Conservation (phyloP, 2,797 vertebrate genomes). For the Mus caroli region DNA sequence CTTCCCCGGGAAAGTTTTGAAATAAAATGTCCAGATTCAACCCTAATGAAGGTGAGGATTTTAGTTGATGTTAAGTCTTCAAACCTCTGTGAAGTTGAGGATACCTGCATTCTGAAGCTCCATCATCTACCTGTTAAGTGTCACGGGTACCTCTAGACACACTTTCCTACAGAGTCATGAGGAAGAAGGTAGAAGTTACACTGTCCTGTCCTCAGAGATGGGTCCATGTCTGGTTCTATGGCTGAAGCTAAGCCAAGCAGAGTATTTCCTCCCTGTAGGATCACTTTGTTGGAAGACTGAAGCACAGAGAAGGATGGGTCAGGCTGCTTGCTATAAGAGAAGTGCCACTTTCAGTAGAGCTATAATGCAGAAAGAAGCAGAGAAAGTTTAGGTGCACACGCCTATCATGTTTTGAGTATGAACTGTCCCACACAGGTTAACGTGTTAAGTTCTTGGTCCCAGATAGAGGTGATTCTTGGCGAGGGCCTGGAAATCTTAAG, state of each 20-base stretch:
- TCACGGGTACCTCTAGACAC: background rate
- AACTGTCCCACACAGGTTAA: background rate
- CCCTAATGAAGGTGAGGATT: background rate
- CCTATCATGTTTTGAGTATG: background rate
- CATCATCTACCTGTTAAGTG: background rate
- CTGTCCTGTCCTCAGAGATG: background rate
- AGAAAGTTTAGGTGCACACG: background rate
- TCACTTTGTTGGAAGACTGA: background rate
- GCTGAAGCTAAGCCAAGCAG: constrained; percentile 2
- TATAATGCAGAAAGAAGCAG: background rate
- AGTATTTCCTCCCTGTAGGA: background rate
- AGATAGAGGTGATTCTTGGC: background rate
- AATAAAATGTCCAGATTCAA: background rate
- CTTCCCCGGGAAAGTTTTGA: background rate
- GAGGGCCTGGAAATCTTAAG: background rate
- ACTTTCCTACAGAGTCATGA: background rate
- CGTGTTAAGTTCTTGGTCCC: background rate
- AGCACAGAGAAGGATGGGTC: background rate
- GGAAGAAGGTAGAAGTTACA: background rate
- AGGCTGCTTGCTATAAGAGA: background rate
- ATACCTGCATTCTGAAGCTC: background rate
- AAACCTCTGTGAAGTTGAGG: background rate
- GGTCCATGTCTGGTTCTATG: no score
- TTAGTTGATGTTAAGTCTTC: background rate
- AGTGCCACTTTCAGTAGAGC: background rate